These are phyloP conservation scores for Laupala kohalensis DNA, from an alignment of 1,140 invertebrate species.

Conservation along the genomic window DNA sequence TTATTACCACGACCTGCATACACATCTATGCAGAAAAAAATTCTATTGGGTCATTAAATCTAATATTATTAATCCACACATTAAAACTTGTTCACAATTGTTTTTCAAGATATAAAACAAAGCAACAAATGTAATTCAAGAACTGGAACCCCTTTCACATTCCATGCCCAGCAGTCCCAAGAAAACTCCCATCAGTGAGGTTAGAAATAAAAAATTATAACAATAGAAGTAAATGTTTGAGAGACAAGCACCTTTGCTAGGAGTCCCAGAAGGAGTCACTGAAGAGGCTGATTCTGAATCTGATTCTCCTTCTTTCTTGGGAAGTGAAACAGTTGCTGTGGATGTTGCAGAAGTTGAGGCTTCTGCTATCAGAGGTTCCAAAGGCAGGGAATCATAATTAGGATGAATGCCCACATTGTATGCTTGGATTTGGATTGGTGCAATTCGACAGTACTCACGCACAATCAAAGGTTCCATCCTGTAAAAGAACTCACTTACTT, in stretches of 20 bases:
- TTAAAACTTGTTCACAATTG: too few relatives aligned
- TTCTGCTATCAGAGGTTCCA: conserved; percentile 27
- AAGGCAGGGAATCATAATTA: conserved; percentile 32
- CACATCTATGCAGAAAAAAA: too few relatives aligned
- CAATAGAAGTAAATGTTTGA: too few relatives aligned
- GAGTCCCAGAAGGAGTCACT: conserved; percentile 17
- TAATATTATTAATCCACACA: too few relatives aligned
- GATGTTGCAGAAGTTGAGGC: background rate
- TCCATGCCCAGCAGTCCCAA: too few relatives aligned
- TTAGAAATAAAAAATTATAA: too few relatives aligned
- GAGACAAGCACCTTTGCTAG: conserved; percentile 15
- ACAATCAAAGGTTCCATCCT: conserved; percentile 60
- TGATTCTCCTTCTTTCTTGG: background rate
- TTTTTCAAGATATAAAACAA: too few relatives aligned
- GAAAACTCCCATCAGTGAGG: too few relatives aligned
- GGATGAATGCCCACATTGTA: conserved; percentile 36
- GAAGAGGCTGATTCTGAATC: conserved; percentile 11
- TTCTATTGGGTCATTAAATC: too few relatives aligned
- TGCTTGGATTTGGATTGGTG: conserved; percentile 49
- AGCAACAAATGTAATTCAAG: too few relatives aligned
- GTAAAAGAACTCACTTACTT: conserved; percentile 17
- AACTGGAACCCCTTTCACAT: too few relatives aligned
- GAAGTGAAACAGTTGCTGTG: background rate
- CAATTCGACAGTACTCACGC: conserved; percentile 48
- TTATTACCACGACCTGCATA: too few relatives aligned